A percentile compares a stretch with the other conserved stretches of the same genome.
These are phyloP conservation scores for Pterobdella sp. DNA, from an alignment of 2,888 invertebrate species.

Conservation along the genomic window DNA sequence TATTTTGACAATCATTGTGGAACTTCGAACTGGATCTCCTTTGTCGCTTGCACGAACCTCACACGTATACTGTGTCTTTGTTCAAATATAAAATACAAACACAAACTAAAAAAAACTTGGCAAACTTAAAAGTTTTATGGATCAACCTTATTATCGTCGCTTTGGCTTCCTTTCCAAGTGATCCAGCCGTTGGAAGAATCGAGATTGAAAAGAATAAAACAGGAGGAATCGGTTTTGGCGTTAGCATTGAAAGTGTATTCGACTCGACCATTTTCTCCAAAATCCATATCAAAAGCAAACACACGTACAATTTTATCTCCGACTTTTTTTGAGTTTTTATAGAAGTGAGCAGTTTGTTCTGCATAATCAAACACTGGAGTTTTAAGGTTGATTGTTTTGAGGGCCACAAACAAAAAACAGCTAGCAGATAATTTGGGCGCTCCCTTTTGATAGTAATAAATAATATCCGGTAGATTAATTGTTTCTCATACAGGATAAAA, in stretches of 20 bases:
- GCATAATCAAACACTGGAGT: slow-evolving; percentile 43
- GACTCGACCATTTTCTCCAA: slow-evolving; percentile 34
- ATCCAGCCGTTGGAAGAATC: slow-evolving; percentile 35
- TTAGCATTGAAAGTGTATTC: slow-evolving; percentile 27
- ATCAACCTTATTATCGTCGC: too few species aligned
- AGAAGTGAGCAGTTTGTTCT: slow-evolving; percentile 2
- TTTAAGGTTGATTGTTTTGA: slow-evolving; percentile 47
- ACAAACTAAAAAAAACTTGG: background rate
- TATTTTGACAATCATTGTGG: slow-evolving; percentile 11
- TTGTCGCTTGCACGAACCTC: slow-evolving; percentile 21
- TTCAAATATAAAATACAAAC: background rate
- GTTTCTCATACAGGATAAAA: background rate
- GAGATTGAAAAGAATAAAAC: slow-evolving; percentile 20
- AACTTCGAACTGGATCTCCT: slow-evolving; percentile 13
- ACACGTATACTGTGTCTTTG: background rate
- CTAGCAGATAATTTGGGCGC: slow-evolving; percentile 93
- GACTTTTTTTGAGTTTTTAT: background rate
- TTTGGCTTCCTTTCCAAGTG: slow-evolving; percentile 12
- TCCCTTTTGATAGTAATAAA: slow-evolving; percentile 56
- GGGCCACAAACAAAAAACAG: slow-evolving; percentile 68
- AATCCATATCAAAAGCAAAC: slow-evolving; percentile 36
- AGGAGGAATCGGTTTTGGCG: background rate
- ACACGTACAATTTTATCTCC: slow-evolving; percentile 28
- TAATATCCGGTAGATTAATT: too few species aligned
- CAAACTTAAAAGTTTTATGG: too few species aligned